Evolutionary conservation across 2,888 invertebrate genomes (phyloP), one percentile per base, ranked within the genome.

Genomic region (Cancer borealis): DNA sequence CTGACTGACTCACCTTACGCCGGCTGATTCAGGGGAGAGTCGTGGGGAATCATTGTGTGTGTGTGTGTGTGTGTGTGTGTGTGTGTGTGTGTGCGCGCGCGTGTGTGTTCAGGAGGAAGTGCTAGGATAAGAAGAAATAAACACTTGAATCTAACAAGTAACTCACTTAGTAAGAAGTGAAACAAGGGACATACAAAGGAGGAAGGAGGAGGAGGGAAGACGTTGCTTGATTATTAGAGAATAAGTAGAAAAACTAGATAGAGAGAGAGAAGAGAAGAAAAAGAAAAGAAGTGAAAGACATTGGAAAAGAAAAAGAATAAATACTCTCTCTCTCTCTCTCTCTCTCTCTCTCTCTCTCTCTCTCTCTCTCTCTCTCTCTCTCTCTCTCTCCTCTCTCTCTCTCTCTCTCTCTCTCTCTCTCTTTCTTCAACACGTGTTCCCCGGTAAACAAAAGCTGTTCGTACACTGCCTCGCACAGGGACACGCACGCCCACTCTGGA

Each of bases 141-240:
- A 84, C 84, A 84, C 84, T 84, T 84, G 84, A 84, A 39, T 84
- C 84, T 84, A 17, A 84, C 14, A 84, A 39, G 39, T 84, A 39
- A 84, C 30, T 14, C 84, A 39, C 84, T 84, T 84, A 84, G 84
- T 84, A 39, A 84, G 12, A 17, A 30, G 30, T 79, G 39, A 39
- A 84, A 10, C n/a, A 14, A 0, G 84, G 14, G 21, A 3, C 30
- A 84, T 14, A 5, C 39, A 84, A 39, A 39, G 84, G 26, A 84
- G 84, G 26, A 66, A 92, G 79, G 14, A 45, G 79, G 91, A 92
- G 73, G 45, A 26, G 79, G 39, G 79, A 21, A 79, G 46, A 92
- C 14, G 3, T 17, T 21, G 60, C 17, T 17, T 21, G 54, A 54
- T 12, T 17, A 17, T 0, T 8, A 54, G 17, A 60, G 60, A 30